Evolutionary conservation across 2,888 invertebrate genomes (phyloP).

Genomic region (Pandemis cinnamomeana): DNA sequence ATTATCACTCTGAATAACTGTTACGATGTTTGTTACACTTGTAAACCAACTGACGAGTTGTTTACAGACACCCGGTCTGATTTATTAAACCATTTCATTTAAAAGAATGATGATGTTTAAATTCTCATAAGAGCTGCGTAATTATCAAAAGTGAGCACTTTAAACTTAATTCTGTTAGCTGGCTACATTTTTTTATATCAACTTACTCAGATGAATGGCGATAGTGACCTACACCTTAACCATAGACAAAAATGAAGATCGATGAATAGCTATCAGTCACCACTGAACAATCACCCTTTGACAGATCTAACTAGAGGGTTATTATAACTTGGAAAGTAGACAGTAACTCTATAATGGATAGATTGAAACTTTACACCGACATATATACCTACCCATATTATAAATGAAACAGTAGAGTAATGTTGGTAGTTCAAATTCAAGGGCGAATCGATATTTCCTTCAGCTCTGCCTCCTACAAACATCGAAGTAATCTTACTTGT

Average conservation of each 20-base stretch:
- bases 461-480: not conserved
- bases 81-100: slow-evolving; percentile 6
- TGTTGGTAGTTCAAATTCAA: slow-evolving; percentile 4
- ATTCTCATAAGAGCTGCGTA: not conserved
- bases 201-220: not conserved
- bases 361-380: slow-evolving; percentile 12
- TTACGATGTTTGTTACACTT: slow-evolving; percentile 6
- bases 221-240: slow-evolving; percentile 9
- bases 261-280: slow-evolving; percentile 37
- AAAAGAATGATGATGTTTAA: not conserved
- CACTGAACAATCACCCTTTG: slow-evolving; percentile 33
- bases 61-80: not conserved
- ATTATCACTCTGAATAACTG: slow-evolving; percentile 2
- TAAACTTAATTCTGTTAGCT: not conserved
- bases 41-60: not conserved
- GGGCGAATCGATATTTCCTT: slow-evolving; percentile 6
- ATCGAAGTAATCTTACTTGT: not conserved
- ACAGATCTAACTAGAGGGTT: slow-evolving; percentile 30
- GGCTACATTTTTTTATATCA: not conserved
- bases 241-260: slow-evolving; percentile 24
- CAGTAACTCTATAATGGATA: slow-evolving; percentile 22
- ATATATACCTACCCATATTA: not conserved
- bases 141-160: not conserved
- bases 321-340: slow-evolving; percentile 35
- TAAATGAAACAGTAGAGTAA: not conserved